phyloP scores from a whole-genome alignment of 2,888 invertebrate genomes.

The Dorcus hopei region DNA sequence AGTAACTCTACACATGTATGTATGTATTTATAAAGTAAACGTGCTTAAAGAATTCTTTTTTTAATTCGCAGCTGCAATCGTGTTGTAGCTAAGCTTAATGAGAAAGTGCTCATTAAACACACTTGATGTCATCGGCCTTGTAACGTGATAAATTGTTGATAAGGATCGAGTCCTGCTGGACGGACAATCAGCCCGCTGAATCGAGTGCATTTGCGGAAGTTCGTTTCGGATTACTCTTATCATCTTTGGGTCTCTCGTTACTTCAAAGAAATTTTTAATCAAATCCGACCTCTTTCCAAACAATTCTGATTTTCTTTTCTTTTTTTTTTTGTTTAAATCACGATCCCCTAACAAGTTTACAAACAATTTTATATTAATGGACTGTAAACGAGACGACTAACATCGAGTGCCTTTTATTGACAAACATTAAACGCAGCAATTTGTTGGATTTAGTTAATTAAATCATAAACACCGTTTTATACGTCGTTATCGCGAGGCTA shows the following conservation, averaged over 20 bases:
- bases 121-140: constrained; percentile 4
- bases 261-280: constrained; percentile 4
- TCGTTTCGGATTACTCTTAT: constrained; percentile 8
- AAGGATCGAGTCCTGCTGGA: constrained; percentile 3
- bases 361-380: too few species aligned
- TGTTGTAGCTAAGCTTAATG: background rate
- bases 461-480: constrained; percentile 18
- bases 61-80: background rate
- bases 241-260: constrained; percentile 1
- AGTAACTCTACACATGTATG: too few species aligned
- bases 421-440: background rate
- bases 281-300: too few species aligned
- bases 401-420: too few species aligned
- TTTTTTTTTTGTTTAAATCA: too few species aligned
- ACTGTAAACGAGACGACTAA: too few species aligned
- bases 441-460: constrained; percentile 16
- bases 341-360: too few species aligned
- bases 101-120: constrained; percentile 1
- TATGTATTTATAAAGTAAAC: background rate
- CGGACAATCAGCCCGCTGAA: constrained; percentile 3
- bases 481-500: constrained; percentile 5
- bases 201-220: constrained; percentile 8
- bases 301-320: too few species aligned
- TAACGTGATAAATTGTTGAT: constrained; percentile 15
- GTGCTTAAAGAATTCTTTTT: background rate